These are phyloP conservation scores for Lophotis ruficrista DNA, from an alignment of 2,113 vertebrate species.

Conservation along the genomic window DNA sequence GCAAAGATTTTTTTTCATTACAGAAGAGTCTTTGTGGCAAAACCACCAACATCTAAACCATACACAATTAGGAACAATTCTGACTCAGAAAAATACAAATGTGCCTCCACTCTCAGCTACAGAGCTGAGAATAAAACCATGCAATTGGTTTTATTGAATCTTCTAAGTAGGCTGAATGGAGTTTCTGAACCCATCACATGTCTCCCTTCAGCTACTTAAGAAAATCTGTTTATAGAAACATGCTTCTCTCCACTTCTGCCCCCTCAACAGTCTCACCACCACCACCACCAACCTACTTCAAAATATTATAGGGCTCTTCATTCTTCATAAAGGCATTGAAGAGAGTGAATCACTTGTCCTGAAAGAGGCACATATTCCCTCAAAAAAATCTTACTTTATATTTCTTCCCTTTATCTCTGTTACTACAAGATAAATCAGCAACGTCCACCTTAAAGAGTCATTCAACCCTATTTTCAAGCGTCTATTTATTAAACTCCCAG, in stretches of 20 bases:
- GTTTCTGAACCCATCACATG: neutral
- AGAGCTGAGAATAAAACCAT: neutral
- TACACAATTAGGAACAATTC: neutral
- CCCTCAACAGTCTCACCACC: neutral
- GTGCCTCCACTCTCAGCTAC: neutral
- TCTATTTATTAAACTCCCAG: neutral
- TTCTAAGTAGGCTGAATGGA: neutral
- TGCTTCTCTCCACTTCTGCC: neutral
- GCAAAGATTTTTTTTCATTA: neutral
- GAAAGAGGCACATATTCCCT: neutral
- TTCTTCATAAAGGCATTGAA: neutral
- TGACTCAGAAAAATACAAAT: neutral
- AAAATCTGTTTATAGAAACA: neutral
- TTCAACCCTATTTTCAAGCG: neutral
- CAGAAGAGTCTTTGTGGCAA: neutral
- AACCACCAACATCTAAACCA: neutral
- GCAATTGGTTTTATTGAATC: neutral
- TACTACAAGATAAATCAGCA: neutral
- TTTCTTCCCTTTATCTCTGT: neutral
- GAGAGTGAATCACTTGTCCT: neutral
- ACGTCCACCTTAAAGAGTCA: neutral
- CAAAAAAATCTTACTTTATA: neutral
- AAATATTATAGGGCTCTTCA: neutral
- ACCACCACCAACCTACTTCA: neutral
- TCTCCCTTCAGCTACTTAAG: neutral